These are phyloP conservation scores for Penaeus japonicus DNA, from an alignment of 1,140 invertebrate species.

Conservation along the genomic window DNA sequence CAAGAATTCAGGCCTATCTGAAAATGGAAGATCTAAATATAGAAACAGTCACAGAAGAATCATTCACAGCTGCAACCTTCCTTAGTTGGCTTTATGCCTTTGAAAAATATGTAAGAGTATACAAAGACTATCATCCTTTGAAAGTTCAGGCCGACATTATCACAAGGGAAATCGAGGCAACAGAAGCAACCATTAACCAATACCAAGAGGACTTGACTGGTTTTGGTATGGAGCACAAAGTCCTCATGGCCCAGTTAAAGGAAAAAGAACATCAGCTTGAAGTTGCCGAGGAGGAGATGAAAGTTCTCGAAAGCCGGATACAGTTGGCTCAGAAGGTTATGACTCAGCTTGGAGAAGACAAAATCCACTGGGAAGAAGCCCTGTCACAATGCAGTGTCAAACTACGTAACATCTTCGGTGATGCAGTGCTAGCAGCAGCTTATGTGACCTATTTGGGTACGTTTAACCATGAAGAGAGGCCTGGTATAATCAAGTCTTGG, in stretches of 20 bases:
- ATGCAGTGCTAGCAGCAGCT: conserved; percentile 45
- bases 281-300: conserved; percentile 56
- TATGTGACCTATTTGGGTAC: conserved; percentile 50
- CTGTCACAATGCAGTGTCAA: conserved; percentile 28
- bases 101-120: conserved; percentile 53
- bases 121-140: conserved; percentile 56
- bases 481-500: conserved; percentile 22
- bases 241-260: conserved; percentile 50
- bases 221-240: conserved; percentile 53
- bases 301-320: conserved; percentile 50
- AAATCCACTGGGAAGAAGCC: conserved; percentile 50
- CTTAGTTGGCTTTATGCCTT: conserved; percentile 51
- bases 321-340: conserved; percentile 56
- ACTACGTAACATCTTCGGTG: conserved; percentile 36
- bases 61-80: conserved; percentile 31
- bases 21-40: conserved; percentile 30
- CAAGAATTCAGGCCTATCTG: conserved; percentile 36
- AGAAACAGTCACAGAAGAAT: conserved; percentile 34
- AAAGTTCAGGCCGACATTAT: conserved; percentile 58
- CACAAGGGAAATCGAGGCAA: conserved; percentile 53
- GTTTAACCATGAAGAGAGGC: conserved; percentile 19
- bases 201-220: conserved; percentile 50
- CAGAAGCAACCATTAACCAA: conserved; percentile 41
- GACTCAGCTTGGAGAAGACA: conserved; percentile 45
- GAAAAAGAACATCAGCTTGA: conserved; percentile 55